Conservation (phyloP, 2,113 vertebrate species). For the Perognathus longimembris region DNA sequence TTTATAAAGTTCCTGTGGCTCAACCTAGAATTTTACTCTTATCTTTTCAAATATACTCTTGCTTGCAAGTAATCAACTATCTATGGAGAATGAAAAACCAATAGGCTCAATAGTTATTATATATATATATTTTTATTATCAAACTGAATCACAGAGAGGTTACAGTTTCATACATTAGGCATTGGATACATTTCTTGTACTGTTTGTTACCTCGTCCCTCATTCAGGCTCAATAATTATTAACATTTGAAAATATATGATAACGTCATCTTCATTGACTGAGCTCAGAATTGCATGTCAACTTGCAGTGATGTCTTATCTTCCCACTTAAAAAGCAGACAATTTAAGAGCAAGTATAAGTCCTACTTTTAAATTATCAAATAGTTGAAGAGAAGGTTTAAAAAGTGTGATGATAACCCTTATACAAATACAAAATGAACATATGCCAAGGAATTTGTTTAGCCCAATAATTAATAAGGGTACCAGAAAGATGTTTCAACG, state of each 20-base stretch:
- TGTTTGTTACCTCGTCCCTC: no score
- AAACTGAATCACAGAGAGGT: no score
- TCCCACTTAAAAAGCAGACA: slow-evolving; percentile 34
- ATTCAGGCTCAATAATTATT: slow-evolving; percentile 18
- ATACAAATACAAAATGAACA: slow-evolving; percentile 51
- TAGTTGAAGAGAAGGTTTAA: slow-evolving; percentile 45
- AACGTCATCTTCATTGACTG: neutral
- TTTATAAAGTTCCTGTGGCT: neutral
- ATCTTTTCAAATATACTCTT: slow-evolving; percentile 14
- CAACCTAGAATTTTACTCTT: neutral
- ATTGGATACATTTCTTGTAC: no score
- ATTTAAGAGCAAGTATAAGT: slow-evolving; percentile 31
- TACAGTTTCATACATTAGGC: no score
- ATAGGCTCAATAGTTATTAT: neutral
- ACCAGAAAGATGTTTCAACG: neutral
- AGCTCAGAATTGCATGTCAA: neutral
- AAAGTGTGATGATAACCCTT: neutral
- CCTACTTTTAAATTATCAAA: slow-evolving; percentile 28
- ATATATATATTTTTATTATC: no score
- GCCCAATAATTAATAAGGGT: slow-evolving; percentile 25
- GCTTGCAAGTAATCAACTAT: slow-evolving; percentile 11
- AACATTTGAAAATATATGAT: neutral
- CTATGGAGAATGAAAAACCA: neutral
- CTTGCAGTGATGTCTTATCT: neutral
- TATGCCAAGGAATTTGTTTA: slow-evolving; percentile 47